Percentiles rank a stretch among this genome's conserved stretches.
Evolutionary conservation across 2,113 vertebrate genomes (phyloP).

Genomic region (Bucco capensis): DNA sequence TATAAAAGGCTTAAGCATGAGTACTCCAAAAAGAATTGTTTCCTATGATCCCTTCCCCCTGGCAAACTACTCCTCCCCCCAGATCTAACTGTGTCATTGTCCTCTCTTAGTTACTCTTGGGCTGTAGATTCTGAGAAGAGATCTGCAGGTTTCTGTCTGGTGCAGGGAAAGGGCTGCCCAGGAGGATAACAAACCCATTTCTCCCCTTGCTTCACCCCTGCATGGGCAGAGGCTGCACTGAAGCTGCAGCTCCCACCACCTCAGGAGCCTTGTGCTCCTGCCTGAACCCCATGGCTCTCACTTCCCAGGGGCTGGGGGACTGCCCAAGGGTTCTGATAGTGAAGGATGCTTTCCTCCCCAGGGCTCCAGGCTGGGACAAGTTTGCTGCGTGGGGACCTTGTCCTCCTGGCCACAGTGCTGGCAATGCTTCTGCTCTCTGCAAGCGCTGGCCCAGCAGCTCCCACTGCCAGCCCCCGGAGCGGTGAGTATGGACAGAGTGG

Average conservation of each 20-base stretch:
- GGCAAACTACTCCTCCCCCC: not conserved
- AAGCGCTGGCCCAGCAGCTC: not conserved
- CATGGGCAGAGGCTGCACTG: not conserved
- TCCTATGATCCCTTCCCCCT: not conserved
- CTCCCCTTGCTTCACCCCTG: not conserved
- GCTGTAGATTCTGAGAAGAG: not conserved
- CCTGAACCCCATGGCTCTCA: not conserved
- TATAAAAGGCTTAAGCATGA: not conserved
- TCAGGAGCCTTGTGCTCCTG: not conserved
- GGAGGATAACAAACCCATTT: not conserved
- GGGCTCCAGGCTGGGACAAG: not conserved
- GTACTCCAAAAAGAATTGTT: not conserved
- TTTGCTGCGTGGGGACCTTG: not conserved
- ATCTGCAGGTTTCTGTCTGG: not conserved
- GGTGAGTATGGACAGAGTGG: not conserved
- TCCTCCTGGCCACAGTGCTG: not conserved
- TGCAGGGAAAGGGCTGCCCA: not conserved
- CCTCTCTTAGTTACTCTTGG: not conserved
- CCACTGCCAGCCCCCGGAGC: not conserved
- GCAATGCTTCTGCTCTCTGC: not conserved
- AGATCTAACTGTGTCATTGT: not conserved
- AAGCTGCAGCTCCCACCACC: not conserved
- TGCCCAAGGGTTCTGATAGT: not conserved
- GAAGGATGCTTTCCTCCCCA: not conserved
- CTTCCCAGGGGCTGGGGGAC: not conserved